Evolutionary conservation across 2,113 vertebrate species (phyloP), one percentile per base, ranked within the genome.

Genomic region (Chionomys nivalis): DNA sequence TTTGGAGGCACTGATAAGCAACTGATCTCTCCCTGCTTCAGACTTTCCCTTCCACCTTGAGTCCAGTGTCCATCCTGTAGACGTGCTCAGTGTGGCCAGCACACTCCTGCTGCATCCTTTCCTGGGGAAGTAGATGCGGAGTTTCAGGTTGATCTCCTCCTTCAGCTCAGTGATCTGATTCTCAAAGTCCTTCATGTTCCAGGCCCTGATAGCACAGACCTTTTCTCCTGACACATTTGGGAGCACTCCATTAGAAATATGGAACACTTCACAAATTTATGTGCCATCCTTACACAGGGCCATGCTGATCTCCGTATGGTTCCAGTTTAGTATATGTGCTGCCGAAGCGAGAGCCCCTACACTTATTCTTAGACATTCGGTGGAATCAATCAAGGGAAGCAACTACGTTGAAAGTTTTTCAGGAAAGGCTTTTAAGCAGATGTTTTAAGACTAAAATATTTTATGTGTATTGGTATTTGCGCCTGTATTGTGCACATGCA

Each of bases 111-210:
- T 99, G 99, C 98, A 99, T 99, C 68, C 99, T 99, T 96, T 99
- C 99, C 96, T 99, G 99, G 97, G 98, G 97, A 99, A 99, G 98
- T 99, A 99, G 93, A 99, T 99, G 55, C 99, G 99, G 87, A 99
- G 99, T 97, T 99, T 99, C 94, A 99, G 97, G 98, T 99, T 99
- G 97, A 99, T 99, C 94, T 99, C 99, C 97, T 99, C 99, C 98
- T 99, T 99, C 97, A 99, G 96, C 82, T 99, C 99, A 77, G 99
- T 99, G 98, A 99, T 99, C 99, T 99, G 99, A 21, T 58, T 58
- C 16, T 21, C 55, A 58, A 58, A 58, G 19, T 21, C 19, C 19
- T 58, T 58, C 55, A 58, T 58, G 55, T 58, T 58, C 55, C 55
- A 58, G 55, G 55, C 55, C 21, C 55, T 58, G 55, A 1, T 21